phyloP scores from a whole-genome alignment of 2,113 vertebrate genomes.

The Rhodinocichla rosea region DNA sequence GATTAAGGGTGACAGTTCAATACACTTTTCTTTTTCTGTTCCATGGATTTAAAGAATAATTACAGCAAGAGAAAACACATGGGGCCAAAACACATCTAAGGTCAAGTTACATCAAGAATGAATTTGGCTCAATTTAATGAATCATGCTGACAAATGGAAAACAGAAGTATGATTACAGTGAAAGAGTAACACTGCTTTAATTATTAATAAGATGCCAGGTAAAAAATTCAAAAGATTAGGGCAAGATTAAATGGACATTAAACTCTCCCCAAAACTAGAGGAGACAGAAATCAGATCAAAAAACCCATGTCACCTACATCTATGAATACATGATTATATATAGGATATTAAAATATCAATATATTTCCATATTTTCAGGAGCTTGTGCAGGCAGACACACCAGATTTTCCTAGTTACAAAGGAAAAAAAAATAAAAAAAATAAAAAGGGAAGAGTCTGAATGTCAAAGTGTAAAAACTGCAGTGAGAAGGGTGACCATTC shows the following conservation, averaged over 20 bases:
- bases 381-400: not conserved
- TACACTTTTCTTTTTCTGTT: conserved; percentile 26
- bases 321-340: not conserved
- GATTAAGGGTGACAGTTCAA: conserved; percentile 44
- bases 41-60: conserved; percentile 26
- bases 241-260: not conserved
- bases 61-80: conserved; percentile 53
- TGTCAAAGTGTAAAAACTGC: not conserved
- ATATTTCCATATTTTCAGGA: not conserved
- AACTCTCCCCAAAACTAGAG: not conserved
- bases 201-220: conserved; percentile 10
- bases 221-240: not conserved
- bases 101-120: conserved; percentile 50
- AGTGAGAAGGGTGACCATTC: not conserved
- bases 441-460: not conserved
- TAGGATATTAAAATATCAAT: not conserved
- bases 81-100: conserved; percentile 30
- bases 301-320: not conserved
- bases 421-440: too few species aligned
- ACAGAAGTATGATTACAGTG: not conserved
- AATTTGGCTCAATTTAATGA: conserved; percentile 48
- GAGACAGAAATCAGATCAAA: not conserved
- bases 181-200: not conserved
- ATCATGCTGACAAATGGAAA: conserved; percentile 54
- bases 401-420: not conserved